Percentiles rank a stretch among this genome's conserved stretches.
phyloP scores from a whole-genome alignment of 1,140 invertebrate genomes.

The Lerema accius region DNA sequence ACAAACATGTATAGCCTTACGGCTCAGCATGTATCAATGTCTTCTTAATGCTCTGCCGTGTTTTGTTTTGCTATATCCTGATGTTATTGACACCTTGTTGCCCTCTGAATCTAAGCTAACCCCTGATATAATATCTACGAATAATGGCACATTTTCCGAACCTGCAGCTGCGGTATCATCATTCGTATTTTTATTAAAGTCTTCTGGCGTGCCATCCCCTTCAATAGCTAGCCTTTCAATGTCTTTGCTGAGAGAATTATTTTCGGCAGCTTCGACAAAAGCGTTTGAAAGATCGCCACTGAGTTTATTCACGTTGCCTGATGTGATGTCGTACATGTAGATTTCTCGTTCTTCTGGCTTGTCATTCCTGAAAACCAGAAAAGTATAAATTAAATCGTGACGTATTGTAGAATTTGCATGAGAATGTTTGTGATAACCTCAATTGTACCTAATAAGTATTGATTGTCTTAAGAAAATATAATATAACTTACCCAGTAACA shows the following conservation, averaged over 20 bases:
- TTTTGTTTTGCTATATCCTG: conserved; percentile 83
- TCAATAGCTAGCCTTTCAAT: conserved; percentile 84
- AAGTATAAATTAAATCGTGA: too few species aligned
- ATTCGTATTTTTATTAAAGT: conserved; percentile 62
- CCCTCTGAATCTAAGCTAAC: conserved; percentile 64
- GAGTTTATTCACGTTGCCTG: conserved; percentile 86
- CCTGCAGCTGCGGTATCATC: conserved; percentile 62
- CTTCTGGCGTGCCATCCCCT: conserved; percentile 82
- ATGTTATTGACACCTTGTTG: conserved; percentile 78
- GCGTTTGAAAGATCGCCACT: conserved; percentile 89
- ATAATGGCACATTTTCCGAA: conserved; percentile 77
- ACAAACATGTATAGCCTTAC: conserved; percentile 58
- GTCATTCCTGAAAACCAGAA: conserved; percentile 71
- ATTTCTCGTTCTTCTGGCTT: conserved; percentile 87
- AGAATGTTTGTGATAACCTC: too few species aligned
- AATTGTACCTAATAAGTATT: too few species aligned
- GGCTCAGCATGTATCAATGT: conserved; percentile 56
- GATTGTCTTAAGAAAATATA: too few species aligned
- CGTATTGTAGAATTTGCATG: too few species aligned
- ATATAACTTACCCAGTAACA: conserved; percentile 91
- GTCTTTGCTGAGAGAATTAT: conserved; percentile 88
- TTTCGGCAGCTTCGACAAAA: conserved; percentile 92
- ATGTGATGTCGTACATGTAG: conserved; percentile 91
- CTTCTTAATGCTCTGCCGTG: conserved; percentile 72
- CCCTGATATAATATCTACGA: conserved; percentile 73